Evolutionary conservation across 2,888 invertebrate genomes (phyloP), one percentile per base, ranked within the genome.

Genomic region (Pristionchus fissidentatus): DNA sequence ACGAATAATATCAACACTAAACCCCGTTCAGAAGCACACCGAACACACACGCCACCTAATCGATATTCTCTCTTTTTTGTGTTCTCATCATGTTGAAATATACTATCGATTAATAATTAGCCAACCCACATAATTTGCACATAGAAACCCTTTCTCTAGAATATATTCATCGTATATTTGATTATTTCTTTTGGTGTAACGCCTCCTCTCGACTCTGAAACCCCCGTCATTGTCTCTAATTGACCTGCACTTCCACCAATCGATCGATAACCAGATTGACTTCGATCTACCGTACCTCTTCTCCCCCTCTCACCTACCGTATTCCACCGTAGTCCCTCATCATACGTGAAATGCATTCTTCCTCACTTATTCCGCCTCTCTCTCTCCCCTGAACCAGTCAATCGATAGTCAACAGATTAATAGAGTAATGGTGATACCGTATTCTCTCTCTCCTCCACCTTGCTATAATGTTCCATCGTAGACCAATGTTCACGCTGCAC

Each of bases 281-380:
- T 7, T 3, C 26, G 70, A 70, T 70, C 70, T 70, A 70, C 70
- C 38, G 22, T 57, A 10, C 7, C 35, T 8, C 55, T n/a, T n/a
- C n/a, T 26, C 3, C n/a, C 41, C 10, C 26, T 26, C 70, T n/a
- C 70, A 35, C 15, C 29, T 26, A 70, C 38, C 41, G 70, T 70
- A 70, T 70, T 70, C 70, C 70, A 70, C n/a, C 70, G 70, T 70
- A 70, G 70, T 41, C n/a, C n/a, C n/a, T n/a, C n/a, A 41, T 70
- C 70, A 70, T 70, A 70, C 70, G 70, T 41, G 70, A 70, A 70
- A 70, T 26, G 70, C 70, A 70, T 41, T 70, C 70, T 41, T n/a
- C n/a, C 70, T 70, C 70, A 70, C 70, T 70, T 70, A 70, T 70
- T 70, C 70, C 70, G 43, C 13, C n/a, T n/a, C 70, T 41, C 70